Evolutionary conservation across 2,888 invertebrate species (phyloP), one percentile per base, ranked within the genome.

Genomic region (Pecten maximus): DNA sequence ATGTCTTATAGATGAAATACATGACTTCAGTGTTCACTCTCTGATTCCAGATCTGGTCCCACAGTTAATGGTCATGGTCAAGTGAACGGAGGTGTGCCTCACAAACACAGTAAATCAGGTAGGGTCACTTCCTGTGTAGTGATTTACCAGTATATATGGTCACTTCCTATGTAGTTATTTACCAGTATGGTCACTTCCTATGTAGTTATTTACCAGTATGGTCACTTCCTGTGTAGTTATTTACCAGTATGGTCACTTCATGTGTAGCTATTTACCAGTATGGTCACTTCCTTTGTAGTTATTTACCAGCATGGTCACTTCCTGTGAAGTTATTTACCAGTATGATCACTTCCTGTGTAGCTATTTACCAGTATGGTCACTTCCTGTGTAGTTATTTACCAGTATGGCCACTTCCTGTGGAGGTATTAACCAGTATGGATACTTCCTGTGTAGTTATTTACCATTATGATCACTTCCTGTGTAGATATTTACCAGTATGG

Each of bases 51-150:
- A 88, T 90, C 91, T 39, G 92, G 92, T n/a, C 60, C 89, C 40
- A 88, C 91, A 88, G 50, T 93, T 44, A 94, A 94, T 91, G 94
- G 94, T 54, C 92, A 94, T 91, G 94, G 94, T 54, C 92, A 93
- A 88, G 92, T 94, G 91, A 94, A 94, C 90, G 94, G 94, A 74
- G 94, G 94, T 86, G 91, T 94, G 88, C 93, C 74, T 8, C 87
- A 92, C 91, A 87, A 93, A 94, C 88, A 93, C 92, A 88, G 19
- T 88, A 12, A 50, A 90, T 89, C 91, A 92, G 91, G 91, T 74
- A 74, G 2, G 12, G 50, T 54, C 23, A 54, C 50, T 54, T 54
- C 15, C 50, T 23, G 15, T 54, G 16, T 19, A 54, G 12, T 44
- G 44, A 44, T 44, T 10, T n/a, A n/a, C n/a, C n/a, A n/a, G 44